Evolutionary conservation across 2,888 invertebrate genomes (phyloP).

Genomic region (Willowsia nigromaculata): DNA sequence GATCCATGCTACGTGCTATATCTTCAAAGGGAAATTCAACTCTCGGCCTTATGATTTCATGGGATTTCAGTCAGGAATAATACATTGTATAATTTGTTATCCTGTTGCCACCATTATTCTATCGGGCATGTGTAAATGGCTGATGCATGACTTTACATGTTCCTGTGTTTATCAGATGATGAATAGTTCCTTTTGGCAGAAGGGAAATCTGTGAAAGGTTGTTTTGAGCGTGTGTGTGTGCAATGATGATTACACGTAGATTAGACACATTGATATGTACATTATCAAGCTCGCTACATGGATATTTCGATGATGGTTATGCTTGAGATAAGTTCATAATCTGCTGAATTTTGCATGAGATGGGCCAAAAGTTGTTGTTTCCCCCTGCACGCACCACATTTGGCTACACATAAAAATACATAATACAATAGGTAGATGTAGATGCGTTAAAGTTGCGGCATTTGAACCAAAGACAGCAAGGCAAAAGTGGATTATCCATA

Average conservation of each 20-base stretch:
- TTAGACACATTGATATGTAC: background rate
- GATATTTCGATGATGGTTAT: background rate
- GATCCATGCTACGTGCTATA: background rate
- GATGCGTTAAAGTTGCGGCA: no score
- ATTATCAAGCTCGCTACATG: background rate
- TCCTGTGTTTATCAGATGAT: background rate
- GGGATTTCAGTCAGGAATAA: conserved; percentile 67
- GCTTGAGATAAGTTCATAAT: background rate
- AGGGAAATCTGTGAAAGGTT: background rate
- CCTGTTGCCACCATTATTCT: conserved; percentile 23
- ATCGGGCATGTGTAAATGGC: background rate
- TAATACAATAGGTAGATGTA: no score
- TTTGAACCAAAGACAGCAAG: no score
- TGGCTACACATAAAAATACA: no score
- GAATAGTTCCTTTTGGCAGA: background rate
- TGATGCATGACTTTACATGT: background rate
- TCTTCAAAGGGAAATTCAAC: background rate
- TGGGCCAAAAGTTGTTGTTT: background rate
- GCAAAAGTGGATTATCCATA: no score
- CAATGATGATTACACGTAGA: background rate
- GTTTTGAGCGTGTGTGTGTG: no score
- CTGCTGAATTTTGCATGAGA: background rate
- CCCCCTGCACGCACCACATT: background rate
- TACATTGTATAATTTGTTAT: conserved; percentile 62
- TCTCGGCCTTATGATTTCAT: conserved; percentile 41